Evolutionary conservation across 2,113 vertebrate genomes (phyloP).

Genomic region (Fregata magnificens): DNA sequence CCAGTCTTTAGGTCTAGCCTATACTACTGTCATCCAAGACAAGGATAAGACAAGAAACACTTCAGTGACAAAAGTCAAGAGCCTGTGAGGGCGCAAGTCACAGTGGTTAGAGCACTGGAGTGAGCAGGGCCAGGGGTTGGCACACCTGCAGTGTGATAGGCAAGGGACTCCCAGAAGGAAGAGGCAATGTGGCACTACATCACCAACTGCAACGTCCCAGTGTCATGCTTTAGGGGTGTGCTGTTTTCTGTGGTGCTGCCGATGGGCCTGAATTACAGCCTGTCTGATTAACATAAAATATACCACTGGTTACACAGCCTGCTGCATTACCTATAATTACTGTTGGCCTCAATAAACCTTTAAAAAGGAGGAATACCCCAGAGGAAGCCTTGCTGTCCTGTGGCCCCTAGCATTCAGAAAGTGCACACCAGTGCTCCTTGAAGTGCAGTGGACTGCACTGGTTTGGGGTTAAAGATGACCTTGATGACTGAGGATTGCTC

Average conservation of each 20-base stretch:
- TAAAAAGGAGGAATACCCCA: not conserved
- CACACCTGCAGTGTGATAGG: not conserved
- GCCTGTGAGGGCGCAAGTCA: not conserved
- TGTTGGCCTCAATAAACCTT: not conserved
- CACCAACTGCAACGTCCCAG: not conserved
- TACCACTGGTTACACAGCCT: not conserved
- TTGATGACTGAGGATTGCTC: not conserved
- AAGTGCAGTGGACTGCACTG: not conserved
- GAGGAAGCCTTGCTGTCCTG: not conserved
- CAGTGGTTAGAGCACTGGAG: not conserved
- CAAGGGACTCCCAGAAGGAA: not conserved
- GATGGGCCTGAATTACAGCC: conserved; percentile 77
- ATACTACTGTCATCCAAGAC: not conserved
- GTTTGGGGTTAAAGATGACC: not conserved
- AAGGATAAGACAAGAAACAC: not conserved
- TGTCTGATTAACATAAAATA: conserved; percentile 65
- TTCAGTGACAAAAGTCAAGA: not conserved
- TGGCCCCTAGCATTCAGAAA: not conserved
- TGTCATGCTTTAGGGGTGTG: not conserved
- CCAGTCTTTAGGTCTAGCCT: not conserved
- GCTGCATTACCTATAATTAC: too few relatives aligned
- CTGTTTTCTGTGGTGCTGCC: conserved; percentile 50
- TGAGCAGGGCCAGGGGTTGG: fast-evolving
- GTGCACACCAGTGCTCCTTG: not conserved
- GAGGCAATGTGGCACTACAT: not conserved